These are phyloP conservation scores for Brachionus koreanus DNA, from an alignment of 1,140 invertebrate species.

Conservation along the genomic window DNA sequence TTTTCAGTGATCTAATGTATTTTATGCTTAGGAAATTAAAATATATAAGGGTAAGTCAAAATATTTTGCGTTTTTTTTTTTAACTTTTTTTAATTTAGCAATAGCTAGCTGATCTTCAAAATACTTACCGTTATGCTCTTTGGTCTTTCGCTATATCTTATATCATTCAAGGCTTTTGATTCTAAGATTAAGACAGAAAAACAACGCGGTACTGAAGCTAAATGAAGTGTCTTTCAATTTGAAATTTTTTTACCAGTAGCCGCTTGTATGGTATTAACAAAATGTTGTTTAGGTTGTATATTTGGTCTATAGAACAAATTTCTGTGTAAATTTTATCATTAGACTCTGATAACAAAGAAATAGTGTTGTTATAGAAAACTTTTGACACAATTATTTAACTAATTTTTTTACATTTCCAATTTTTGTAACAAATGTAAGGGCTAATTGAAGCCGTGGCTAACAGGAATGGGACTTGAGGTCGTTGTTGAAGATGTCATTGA, in stretches of 20 bases:
- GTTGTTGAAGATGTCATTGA: not conserved
- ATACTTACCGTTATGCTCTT: too few species aligned
- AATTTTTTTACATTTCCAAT: constrained; percentile 17
- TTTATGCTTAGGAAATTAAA: too few species aligned
- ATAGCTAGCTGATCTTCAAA: too few species aligned
- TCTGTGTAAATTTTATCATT: not conserved
- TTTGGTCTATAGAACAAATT: not conserved
- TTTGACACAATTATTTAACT: not conserved
- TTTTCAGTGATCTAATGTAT: too few species aligned
- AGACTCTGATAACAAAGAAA: not conserved
- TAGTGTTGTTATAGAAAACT: not conserved
- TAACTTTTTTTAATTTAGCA: too few species aligned
- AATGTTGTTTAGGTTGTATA: not conserved
- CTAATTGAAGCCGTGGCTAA: not conserved
- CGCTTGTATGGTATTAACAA: constrained; percentile 13
- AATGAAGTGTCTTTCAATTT: constrained; percentile 6
- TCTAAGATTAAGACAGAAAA: too few species aligned
- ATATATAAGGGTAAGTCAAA: too few species aligned
- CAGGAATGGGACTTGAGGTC: not conserved
- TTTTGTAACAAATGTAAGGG: not conserved
- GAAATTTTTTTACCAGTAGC: not conserved
- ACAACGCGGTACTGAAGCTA: too few species aligned
- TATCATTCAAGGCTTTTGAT: too few species aligned
- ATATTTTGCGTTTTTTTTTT: too few species aligned
- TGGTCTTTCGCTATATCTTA: too few species aligned